Evolutionary conservation across 2,888 invertebrate species (phyloP).

Genomic region (Liopterus haemorrhoidalis): DNA sequence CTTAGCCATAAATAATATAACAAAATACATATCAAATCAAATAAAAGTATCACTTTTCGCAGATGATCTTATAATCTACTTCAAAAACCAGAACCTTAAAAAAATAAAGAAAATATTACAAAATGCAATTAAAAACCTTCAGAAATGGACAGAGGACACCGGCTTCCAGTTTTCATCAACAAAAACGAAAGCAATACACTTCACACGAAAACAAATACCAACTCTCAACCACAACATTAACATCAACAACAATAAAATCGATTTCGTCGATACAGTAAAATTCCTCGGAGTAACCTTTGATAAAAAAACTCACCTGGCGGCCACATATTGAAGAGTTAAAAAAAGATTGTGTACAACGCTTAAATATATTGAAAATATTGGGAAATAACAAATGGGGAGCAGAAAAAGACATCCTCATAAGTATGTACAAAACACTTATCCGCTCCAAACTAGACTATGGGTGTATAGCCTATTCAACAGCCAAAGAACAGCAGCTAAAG

Average conservation of each 20-base stretch:
- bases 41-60: constrained; percentile 3
- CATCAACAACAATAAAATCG: too few relatives aligned
- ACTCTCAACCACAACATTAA: too few relatives aligned
- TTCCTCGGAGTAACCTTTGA: constrained; percentile 5
- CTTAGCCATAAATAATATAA: constrained; percentile 1
- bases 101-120: background rate
- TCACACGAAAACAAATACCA: too few relatives aligned
- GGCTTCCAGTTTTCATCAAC: background rate
- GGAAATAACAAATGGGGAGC: constrained; percentile 6
- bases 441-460: constrained; percentile 3
- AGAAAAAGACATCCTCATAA: constrained; percentile 1
- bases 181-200: constrained; percentile 4
- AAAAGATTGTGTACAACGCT: background rate
- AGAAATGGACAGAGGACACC: background rate
- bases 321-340: constrained; percentile 1
- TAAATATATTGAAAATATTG: constrained; percentile 8
- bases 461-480: constrained; percentile 2
- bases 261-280: background rate
- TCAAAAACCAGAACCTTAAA: background rate
- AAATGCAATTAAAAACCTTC: background rate
- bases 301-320: constrained; percentile 1
- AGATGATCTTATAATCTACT: constrained; percentile 1
- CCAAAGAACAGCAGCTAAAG: too few relatives aligned
- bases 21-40: background rate
- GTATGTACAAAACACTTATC: background rate